Percentiles rank a stretch among this genome's conserved stretches.
Conservation (phyloP, 1,140 invertebrate genomes). For the Cyphomyrmex costatus region DNA sequence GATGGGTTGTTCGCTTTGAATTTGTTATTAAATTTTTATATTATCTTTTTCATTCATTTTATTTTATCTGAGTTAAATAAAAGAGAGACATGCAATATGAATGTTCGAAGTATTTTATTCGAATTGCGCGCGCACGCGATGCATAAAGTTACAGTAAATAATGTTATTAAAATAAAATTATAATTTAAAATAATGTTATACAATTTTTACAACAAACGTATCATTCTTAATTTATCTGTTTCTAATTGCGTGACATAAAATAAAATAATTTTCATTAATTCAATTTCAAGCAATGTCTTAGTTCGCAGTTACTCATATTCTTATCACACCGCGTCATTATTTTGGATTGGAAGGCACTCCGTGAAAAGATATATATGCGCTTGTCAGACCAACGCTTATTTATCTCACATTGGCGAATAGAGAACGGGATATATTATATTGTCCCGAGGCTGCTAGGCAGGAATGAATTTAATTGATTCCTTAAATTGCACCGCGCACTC, state of each 20-base stretch:
- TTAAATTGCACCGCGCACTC: constrained; percentile 63
- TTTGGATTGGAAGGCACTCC: not conserved
- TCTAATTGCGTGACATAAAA: not conserved
- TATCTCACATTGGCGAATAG: not conserved
- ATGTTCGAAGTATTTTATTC: constrained; percentile 11
- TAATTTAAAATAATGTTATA: not conserved
- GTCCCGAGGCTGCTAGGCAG: constrained; percentile 48
- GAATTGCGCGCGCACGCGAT: not conserved
- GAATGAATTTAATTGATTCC: constrained; percentile 73
- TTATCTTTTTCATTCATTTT: not conserved
- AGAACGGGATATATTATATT: constrained; percentile 26
- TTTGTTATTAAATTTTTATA: constrained; percentile 43
- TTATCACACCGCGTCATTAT: not conserved
- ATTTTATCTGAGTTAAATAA: not conserved
- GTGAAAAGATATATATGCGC: not conserved
- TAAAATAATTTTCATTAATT: not conserved
- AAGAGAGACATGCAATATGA: not conserved
- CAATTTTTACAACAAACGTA: not conserved
- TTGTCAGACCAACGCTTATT: constrained; percentile 16
- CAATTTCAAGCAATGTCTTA: not conserved
- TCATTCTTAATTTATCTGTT: not conserved
- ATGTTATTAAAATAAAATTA: not conserved
- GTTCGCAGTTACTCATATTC: not conserved
- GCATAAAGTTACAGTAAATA: not conserved
- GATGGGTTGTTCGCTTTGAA: constrained; percentile 4